Evolutionary conservation across 1,140 invertebrate genomes (phyloP).

Genomic region (roundworm (Caenorhabditis elegans)): WBcel235 BX284602.5:11159501-11160000

Average conservation of each 20-base stretch:
- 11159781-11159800: constrained; percentile 23
- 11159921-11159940: constrained; percentile 26
- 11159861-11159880: constrained; percentile 23
- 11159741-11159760: constrained; percentile 22
- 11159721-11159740: constrained; percentile 44
- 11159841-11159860: constrained; percentile 29
- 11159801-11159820: constrained; percentile 35
- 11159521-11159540: constrained; percentile 62
- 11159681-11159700: constrained; percentile 60
- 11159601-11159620: constrained; percentile 4
- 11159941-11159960: not conserved
- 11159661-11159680: constrained; percentile 58
- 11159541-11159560: constrained; percentile 51
- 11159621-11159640: constrained; percentile 58
- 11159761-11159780: constrained; percentile 31
- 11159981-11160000: constrained; percentile 32
- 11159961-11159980: constrained; percentile 12
- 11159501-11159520: constrained; percentile 56
- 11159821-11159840: constrained; percentile 43
- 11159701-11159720: constrained; percentile 52
- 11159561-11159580: constrained; percentile 32
- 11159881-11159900: constrained; percentile 45
- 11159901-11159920: constrained; percentile 43
- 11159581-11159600: constrained; percentile 11
- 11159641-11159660: constrained; percentile 61